Conservation (phyloP, 30 jellyfish, hydroid and myxozoan species). For the Clytia hemisphaerica region DNA sequence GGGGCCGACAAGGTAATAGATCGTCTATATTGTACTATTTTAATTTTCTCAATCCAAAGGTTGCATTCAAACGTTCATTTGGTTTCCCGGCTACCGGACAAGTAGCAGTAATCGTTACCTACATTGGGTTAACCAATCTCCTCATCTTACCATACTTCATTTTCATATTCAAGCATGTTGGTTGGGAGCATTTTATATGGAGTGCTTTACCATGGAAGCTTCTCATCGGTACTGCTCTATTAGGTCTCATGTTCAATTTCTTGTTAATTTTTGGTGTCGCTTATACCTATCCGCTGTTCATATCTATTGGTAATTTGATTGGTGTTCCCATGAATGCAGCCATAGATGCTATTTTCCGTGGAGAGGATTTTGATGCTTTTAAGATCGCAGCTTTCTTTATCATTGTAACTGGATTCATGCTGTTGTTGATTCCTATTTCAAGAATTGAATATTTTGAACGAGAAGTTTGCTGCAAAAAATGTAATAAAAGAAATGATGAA, state of each 20-base stretch:
- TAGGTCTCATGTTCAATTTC: constrained; percentile 48
- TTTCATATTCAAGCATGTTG: constrained; percentile 33
- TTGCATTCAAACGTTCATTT: constrained; percentile 52
- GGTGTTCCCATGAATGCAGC: constrained; percentile 61
- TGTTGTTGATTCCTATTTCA: constrained; percentile 49
- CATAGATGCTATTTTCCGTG: constrained; percentile 35
- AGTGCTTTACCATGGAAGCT: constrained; percentile 38
- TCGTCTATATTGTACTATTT: no score
- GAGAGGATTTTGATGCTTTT: constrained; percentile 29
- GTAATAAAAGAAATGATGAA: no score
- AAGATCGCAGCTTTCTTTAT: constrained; percentile 39
- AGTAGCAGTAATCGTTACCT: constrained; percentile 40
- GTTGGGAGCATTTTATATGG: constrained; percentile 40
- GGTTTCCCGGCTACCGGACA: constrained; percentile 27
- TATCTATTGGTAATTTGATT: constrained; percentile 48
- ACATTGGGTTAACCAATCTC: constrained; percentile 28
- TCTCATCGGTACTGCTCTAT: constrained; percentile 37
- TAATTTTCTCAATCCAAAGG: no score
- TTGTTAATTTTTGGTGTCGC: constrained; percentile 56
- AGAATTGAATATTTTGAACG: no score
- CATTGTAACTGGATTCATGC: constrained; percentile 39
- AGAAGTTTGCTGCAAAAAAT: no score
- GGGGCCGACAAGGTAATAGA: no score
- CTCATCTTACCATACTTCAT: constrained; percentile 33
- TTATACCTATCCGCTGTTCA: constrained; percentile 51